phyloP scores from a whole-genome alignment of 2,113 vertebrate species.

The Chlamydotis undulata region DNA sequence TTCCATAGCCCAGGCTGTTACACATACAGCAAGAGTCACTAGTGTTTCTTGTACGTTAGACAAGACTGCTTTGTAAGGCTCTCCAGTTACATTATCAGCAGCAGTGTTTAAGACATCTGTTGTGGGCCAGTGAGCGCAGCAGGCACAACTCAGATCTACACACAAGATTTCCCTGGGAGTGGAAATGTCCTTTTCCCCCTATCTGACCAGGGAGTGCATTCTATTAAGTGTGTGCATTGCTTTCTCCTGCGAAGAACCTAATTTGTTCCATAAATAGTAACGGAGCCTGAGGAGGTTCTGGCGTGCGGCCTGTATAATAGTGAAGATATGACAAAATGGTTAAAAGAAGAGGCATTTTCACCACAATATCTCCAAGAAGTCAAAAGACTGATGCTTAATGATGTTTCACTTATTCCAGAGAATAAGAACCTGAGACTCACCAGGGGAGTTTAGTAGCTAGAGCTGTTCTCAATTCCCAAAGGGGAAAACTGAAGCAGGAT shows the following conservation, averaged over 20 bases:
- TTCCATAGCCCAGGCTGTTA: background rate
- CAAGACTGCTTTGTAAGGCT: background rate
- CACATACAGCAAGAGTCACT: background rate
- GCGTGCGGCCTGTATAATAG: background rate
- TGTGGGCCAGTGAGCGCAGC: accelerated
- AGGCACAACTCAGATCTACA: background rate
- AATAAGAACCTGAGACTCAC: background rate
- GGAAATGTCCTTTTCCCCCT: background rate
- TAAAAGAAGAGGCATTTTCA: background rate
- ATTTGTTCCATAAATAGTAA: background rate
- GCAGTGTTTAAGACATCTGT: background rate
- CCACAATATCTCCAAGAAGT: background rate
- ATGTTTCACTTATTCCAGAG: background rate
- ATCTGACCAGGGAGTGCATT: background rate
- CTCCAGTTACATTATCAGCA: background rate
- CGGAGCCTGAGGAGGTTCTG: background rate
- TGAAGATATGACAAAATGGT: background rate
- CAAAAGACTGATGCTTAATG: background rate
- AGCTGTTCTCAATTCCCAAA: background rate
- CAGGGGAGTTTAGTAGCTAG: background rate
- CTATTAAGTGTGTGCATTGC: background rate
- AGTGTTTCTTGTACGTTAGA: background rate
- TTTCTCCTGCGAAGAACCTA: background rate
- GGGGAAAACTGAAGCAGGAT: background rate
- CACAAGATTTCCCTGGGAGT: background rate